Conservation (phyloP, 2,113 vertebrate genomes). For the Chloebia gouldiae region DNA sequence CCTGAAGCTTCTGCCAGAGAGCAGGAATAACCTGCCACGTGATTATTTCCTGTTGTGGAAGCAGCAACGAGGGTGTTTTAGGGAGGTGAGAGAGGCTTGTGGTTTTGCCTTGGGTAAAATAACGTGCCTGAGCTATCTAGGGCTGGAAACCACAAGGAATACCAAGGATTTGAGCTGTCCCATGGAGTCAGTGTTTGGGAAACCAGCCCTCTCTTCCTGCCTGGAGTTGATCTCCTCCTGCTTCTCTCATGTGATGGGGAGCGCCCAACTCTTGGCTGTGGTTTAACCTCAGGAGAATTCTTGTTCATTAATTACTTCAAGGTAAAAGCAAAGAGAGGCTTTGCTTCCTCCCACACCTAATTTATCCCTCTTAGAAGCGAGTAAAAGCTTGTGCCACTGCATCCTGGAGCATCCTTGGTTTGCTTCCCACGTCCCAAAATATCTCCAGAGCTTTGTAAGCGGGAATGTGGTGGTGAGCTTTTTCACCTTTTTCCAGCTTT, state of each 20-base stretch:
- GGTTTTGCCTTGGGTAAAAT: background rate
- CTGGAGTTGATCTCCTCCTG: background rate
- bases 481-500: background rate
- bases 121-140: background rate
- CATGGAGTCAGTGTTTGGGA: background rate
- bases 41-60: background rate
- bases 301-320: background rate
- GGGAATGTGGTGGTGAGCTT: background rate
- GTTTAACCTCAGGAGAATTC: background rate
- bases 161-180: background rate
- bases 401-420: background rate
- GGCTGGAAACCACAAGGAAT: background rate
- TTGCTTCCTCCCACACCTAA: background rate
- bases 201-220: background rate
- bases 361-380: background rate
- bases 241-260: rapidly evolving
- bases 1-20: background rate
- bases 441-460: background rate
- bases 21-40: background rate
- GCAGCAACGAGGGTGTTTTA: background rate
- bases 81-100: background rate
- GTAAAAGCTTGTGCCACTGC: background rate
- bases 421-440: background rate
- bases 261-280: background rate
- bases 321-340: background rate